Base-by-base conservation (phyloP, 2,797 vertebrate species). In the Macropus fuliginosus region DNA sequence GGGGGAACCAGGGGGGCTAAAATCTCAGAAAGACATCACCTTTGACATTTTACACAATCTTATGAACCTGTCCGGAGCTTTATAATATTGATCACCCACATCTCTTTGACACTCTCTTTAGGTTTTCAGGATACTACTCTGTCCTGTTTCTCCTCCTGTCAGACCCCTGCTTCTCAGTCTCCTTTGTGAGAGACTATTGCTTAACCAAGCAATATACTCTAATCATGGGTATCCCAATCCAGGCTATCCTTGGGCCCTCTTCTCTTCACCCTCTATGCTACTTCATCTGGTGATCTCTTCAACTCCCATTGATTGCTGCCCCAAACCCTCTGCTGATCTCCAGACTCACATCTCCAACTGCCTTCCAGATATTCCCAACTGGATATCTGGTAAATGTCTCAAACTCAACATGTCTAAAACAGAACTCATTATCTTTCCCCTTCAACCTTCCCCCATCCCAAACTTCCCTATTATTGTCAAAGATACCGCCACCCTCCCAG, bases 21-120 rank as follows among this genome's bases (percentile, higher is more conserved):
- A 92, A 59, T 91, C 93, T 90, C 93, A 74, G 31, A 28, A 94
- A 96, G 55, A 93, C 5, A 56, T 93, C 28, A 29, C 14, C 24
- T 11, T 24, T 11, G 24, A 87, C 74, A 87, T 50, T 87, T 87
- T 87, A 27, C 11, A 87, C 18, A 27, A 12, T 87, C 21, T 50
- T 50, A 46, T 87, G 24, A 6, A 50, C 9, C 24, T 87, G 3
- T 81, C 40, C 27, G 9, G 9, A 27, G 24, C 24, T 3, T 87
- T 87, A 87, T 24, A 27, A 28, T 50, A 24, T 1, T 50, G 59
- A 92, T 28, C 13, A 87, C 91, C 14, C n/a, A 21, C 34, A 87
- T 92, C 5, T 18, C 89, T 28, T 91, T 91, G 54, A 74, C 50
- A 89, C 89, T 91, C 28, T 94, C 18, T 52, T 29, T 55, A 92